These are phyloP conservation scores for Synergus itoensis DNA, from an alignment of 2,888 invertebrate genomes.

Conservation along the genomic window DNA sequence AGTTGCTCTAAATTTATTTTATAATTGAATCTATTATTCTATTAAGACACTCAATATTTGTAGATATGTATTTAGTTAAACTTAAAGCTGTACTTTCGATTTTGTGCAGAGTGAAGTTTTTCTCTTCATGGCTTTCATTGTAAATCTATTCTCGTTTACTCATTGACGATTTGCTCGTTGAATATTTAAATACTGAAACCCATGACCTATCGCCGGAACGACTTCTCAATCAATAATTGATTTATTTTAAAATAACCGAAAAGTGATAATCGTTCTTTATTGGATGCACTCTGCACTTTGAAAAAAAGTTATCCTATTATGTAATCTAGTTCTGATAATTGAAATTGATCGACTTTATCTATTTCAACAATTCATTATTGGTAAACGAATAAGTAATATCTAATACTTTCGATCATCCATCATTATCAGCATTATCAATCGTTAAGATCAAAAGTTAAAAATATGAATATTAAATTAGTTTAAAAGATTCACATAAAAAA, in stretches of 20 bases:
- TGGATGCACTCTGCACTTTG: neutral
- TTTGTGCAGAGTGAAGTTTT: neutral
- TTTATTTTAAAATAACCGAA: neutral
- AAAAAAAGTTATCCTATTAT: neutral
- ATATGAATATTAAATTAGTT: neutral
- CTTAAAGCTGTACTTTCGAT: neutral
- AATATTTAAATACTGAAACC: conserved; percentile 5
- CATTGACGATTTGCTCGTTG: neutral
- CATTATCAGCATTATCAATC: neutral
- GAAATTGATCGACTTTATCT: conserved; percentile 9
- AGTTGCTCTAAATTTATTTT: neutral
- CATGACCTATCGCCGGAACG: neutral
- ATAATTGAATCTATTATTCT: neutral
- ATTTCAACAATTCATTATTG: neutral
- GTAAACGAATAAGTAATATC: neutral
- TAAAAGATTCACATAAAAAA: neutral
- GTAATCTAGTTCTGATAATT: neutral
- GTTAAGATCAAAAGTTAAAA: neutral
- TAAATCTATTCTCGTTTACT: conserved; percentile 4
- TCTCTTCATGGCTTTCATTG: neutral
- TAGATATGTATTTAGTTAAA: neutral
- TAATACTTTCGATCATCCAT: neutral
- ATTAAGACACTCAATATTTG: neutral
- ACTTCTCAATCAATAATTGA: neutral
- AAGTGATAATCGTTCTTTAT: neutral